Base-by-base conservation (phyloP, 2,888 invertebrate genomes). In the Orchestes rusci region DNA sequence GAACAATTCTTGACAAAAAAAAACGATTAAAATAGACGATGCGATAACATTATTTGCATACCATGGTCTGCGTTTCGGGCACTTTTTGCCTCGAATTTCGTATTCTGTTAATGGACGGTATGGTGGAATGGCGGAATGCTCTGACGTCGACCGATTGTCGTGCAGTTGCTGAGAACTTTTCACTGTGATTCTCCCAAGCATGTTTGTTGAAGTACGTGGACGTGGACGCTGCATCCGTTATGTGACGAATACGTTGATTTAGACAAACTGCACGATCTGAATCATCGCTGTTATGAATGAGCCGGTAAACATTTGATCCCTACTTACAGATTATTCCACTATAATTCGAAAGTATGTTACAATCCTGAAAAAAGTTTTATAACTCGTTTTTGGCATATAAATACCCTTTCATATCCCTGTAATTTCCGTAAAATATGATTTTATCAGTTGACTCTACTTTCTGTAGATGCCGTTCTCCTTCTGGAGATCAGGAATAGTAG, bases 161-260 rank as follows among this genome's bases (percentile, higher is more conserved):
- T 51, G 57, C 54, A 56, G 57, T 57, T 44, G 55, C 57, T 58
- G 58, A 58, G 58, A 58, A 58, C 57, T 50, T 53, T 56, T 54
- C 54, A 51, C 39, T 53, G 53, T 51, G 45, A 53, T 57, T 58
- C 58, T 57, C 58, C 57, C 58, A n/a, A 58, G 58, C 58, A 53
- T 58, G 58, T 56, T 58, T 58, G 54, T 58, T 51, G 51, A 53
- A 56, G 56, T 58, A 58, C 57, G 58, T 58, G 58, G 57, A 58
- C 57, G 53, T 39, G 58, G 57, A 58, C 57, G 53, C 40, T 52
- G 57, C 57, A 58, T 58, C 58, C 58, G 58, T 57, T 58, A 55
- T 33, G 43, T 50, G 51, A 51, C 48, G 54, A n/a, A n/a, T n/a
- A n/a, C n/a, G n/a, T n/a, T n/a, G n/a, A 50, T 50, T 49, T 30